Evolutionary conservation across 2,888 invertebrate species (phyloP).

Genomic region (Molorchus minor): DNA sequence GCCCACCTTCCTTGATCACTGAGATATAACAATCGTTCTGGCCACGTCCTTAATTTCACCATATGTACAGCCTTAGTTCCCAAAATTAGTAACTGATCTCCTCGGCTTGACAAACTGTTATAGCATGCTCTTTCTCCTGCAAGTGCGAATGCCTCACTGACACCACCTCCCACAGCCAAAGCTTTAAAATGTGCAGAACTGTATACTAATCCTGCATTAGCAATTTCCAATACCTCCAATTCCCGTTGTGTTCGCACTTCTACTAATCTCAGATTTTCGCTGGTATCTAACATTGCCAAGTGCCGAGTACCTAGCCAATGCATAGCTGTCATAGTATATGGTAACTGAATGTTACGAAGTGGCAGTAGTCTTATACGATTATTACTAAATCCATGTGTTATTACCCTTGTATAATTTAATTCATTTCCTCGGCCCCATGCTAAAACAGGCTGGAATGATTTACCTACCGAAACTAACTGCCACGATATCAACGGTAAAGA

Average conservation of each 20-base stretch:
- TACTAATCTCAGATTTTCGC: constrained; percentile 86
- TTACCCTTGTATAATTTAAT: constrained; percentile 86
- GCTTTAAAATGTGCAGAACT: constrained; percentile 90
- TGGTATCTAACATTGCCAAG: constrained; percentile 84
- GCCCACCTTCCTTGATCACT: constrained; percentile 68
- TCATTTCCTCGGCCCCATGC: constrained; percentile 88
- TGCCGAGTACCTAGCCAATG: constrained; percentile 86
- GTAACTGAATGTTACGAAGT: constrained; percentile 75
- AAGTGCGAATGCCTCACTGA: constrained; percentile 79
- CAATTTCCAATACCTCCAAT: constrained; percentile 82
- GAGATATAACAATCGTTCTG: constrained; percentile 72
- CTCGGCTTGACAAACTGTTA: constrained; percentile 74
- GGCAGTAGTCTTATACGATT: constrained; percentile 67
- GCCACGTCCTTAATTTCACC: constrained; percentile 72
- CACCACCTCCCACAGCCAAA: constrained; percentile 95
- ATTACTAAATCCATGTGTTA: constrained; percentile 65
- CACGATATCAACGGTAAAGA: constrained; percentile 92
- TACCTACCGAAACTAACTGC: constrained; percentile 88
- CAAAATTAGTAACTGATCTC: constrained; percentile 74
- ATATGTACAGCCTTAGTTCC: constrained; percentile 72
- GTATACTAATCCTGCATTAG: constrained; percentile 83
- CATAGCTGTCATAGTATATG: constrained; percentile 77
- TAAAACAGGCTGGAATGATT: constrained; percentile 79
- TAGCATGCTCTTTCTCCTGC: constrained; percentile 80
- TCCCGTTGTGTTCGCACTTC: constrained; percentile 91